Evolutionary conservation across 2,113 vertebrate species (phyloP).

Genomic region (Aramus guarauna): DNA sequence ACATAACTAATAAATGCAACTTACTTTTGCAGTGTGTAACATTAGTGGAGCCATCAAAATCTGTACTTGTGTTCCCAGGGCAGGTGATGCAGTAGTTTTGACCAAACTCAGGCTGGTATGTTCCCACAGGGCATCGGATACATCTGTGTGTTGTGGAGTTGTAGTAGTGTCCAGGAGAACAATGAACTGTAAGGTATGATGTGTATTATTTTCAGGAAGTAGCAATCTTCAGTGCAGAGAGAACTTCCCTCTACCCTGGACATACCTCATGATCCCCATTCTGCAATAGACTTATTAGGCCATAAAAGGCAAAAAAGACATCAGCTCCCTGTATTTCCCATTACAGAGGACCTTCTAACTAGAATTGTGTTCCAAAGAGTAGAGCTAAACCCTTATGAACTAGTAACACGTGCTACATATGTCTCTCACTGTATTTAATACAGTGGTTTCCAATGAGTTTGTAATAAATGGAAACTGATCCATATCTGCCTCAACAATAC

Average conservation of each 20-base stretch:
- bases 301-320: not conserved
- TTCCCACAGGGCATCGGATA: conserved; percentile 76
- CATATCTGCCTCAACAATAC: not conserved
- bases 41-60: conserved; percentile 83
- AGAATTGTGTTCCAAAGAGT: not conserved
- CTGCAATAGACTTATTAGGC: not conserved
- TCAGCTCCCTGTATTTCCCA: not conserved
- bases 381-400: not conserved
- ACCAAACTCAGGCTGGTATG: conserved; percentile 83
- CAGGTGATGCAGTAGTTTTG: conserved; percentile 82
- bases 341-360: not conserved
- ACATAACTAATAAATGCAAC: not conserved
- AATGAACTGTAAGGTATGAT: conserved; percentile 73
- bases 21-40: conserved; percentile 84
- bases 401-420: accelerated
- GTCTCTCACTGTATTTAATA: not conserved
- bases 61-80: conserved; percentile 83
- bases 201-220: not conserved
- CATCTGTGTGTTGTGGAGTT: conserved; percentile 79
- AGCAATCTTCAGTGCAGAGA: not conserved
- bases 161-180: conserved; percentile 84
- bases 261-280: not conserved
- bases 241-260: not conserved
- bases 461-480: not conserved
- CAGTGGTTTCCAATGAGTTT: not conserved